Conservation (phyloP, 1,140 invertebrate genomes). For the Phymorhynchus buccinoides region DNA sequence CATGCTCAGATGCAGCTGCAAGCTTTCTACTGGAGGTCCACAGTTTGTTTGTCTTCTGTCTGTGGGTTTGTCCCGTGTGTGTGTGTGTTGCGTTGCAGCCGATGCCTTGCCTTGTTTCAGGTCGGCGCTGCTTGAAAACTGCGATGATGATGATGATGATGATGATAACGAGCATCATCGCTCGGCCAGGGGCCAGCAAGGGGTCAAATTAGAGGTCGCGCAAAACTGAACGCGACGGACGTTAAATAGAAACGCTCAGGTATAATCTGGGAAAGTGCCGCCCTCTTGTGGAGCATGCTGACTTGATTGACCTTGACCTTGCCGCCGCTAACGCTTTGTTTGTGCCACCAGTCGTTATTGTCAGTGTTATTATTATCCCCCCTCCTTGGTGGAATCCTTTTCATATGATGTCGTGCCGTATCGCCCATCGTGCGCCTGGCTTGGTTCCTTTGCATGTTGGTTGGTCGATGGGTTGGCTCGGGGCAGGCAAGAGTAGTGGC, state of each 20-base stretch:
- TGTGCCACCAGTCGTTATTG: no score
- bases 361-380: no score
- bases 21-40: no score
- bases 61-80: neutral
- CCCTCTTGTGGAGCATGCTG: slow-evolving; percentile 41
- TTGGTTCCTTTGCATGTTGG: slow-evolving; percentile 51
- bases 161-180: no score
- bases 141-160: no score
- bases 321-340: slow-evolving; percentile 36
- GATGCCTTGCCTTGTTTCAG: slow-evolving; percentile 63
- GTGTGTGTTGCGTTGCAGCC: slow-evolving; percentile 57
- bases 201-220: slow-evolving; percentile 63
- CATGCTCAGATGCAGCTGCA: no score
- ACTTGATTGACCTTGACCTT: no score
- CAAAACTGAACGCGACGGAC: slow-evolving; percentile 59
- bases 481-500: slow-evolving; percentile 37
- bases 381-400: no score
- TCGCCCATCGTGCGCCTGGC: slow-evolving; percentile 46
- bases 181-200: no score
- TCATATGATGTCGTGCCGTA: slow-evolving; percentile 34
- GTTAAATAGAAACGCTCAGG: slow-evolving; percentile 63
- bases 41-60: neutral
- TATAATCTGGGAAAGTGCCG: slow-evolving; percentile 48
- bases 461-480: no score
- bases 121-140: slow-evolving; percentile 62